Base-by-base conservation (phyloP, 53 echinoderm and acorn worm genomes). In the Crossaster papposus region DNA sequence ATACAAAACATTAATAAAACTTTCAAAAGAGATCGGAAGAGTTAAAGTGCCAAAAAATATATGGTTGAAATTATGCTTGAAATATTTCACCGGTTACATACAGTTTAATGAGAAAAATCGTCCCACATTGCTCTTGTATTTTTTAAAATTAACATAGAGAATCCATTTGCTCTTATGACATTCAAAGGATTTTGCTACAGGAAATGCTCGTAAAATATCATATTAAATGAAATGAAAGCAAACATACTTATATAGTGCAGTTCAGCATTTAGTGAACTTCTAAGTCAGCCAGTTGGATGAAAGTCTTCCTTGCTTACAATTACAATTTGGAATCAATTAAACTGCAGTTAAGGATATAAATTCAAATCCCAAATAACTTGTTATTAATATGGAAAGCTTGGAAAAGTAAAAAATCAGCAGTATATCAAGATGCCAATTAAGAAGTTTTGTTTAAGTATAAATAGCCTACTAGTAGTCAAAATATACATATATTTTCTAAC, bases 231-330 rank as follows among this genome's bases (percentile, higher is more conserved):
- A 44, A 44, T 44, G 44, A 44, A 44, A 44, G 44, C 5, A 44
- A 64, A 64, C 22, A 64, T 64, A 26, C 26, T 64, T 26, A 23
- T 26, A 23, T 26, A 64, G 65, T 64, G 65, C 65, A 64, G 65
- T 64, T 23, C 65, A 23, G 65, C 65, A 64, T 22, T 64, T 64
- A 64, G 44, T 44, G 44, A 64, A 26, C 65, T 23, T 64, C 26
- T 23, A 26, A 64, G 65, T 64, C 65, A 64, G 65, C 65, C 2
- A 64, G 65, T 13, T 64, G 65, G 65, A 64, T 64, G 65, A 64
- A 26, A 23, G 65, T 64, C 65, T 64, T 64, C 65, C 65, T 64
- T 64, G 65, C 65, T 64, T 64, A 64, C 65, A 64, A 64, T 64
- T 64, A 64, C 22, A 64, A 64, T 64, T 64, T 64, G 22, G 65